Evolutionary conservation across 2,888 invertebrate genomes (phyloP).

Genomic region (Chrysina gloriosa): DNA sequence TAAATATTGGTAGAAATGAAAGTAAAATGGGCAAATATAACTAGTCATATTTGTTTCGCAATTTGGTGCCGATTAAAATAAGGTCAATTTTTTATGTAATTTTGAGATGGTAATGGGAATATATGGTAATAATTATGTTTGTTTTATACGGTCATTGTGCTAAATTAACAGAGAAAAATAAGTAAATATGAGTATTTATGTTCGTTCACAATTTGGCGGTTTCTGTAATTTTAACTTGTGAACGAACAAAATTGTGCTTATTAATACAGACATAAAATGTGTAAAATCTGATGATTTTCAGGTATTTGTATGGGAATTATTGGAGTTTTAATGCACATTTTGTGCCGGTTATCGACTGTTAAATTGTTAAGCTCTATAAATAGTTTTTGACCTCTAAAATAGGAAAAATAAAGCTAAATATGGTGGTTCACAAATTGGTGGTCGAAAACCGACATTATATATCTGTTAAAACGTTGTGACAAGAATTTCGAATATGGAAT

Average conservation of each 20-base stretch:
- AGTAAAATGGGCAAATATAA: not conserved
- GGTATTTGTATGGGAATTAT: not conserved
- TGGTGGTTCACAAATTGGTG: too few relatives aligned
- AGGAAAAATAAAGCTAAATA: too few relatives aligned
- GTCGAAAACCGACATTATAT: too few relatives aligned
- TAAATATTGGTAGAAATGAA: not conserved
- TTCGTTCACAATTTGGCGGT: not conserved
- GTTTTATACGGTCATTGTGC: too few relatives aligned
- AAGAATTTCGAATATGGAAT: too few relatives aligned
- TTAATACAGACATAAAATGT: not conserved
- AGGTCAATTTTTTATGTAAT: not conserved
- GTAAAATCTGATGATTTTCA: not conserved
- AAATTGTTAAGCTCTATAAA: not conserved
- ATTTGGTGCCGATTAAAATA: not conserved
- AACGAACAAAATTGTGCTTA: not conserved
- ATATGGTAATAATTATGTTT: too few relatives aligned
- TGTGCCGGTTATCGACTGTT: not conserved
- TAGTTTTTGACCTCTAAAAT: conserved; percentile 1
- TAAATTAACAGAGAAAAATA: not conserved
- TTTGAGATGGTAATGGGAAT: too few relatives aligned
- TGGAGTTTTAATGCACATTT: not conserved
- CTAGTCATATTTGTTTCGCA: not conserved
- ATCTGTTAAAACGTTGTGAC: too few relatives aligned
- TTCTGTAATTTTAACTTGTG: not conserved
- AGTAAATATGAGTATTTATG: not conserved